phyloP scores from a whole-genome alignment of 2,113 vertebrate genomes.

The Cervus canadensis region DNA sequence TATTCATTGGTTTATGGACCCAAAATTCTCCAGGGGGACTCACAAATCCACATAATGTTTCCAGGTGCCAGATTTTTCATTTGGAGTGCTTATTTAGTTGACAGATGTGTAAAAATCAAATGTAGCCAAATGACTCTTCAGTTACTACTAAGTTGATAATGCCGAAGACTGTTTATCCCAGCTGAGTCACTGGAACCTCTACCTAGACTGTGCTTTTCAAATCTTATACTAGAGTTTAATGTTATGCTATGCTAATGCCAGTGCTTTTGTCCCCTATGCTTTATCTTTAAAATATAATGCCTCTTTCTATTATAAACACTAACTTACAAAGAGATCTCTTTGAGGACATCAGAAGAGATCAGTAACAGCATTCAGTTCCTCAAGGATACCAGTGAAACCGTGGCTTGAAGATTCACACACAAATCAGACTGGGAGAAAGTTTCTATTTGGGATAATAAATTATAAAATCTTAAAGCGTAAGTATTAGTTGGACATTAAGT shows the following conservation, averaged over 20 bases:
- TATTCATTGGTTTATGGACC: conserved; percentile 63
- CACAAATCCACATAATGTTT: conserved; percentile 64
- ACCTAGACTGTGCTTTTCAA: not conserved
- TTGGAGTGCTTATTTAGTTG: conserved; percentile 57
- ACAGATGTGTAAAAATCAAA: conserved; percentile 58
- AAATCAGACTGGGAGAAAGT: not conserved
- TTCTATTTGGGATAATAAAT: not conserved
- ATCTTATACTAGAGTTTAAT: not conserved
- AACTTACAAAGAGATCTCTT: not conserved
- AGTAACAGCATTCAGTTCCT: not conserved
- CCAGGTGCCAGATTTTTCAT: conserved; percentile 62
- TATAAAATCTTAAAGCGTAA: conserved; percentile 7
- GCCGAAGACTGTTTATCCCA: not conserved
- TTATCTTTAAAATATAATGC: not conserved
- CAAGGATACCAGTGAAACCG: not conserved
- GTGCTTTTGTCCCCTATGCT: not conserved
- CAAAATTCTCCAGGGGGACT: conserved; percentile 63
- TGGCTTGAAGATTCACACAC: not conserved
- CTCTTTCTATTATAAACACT: not conserved
- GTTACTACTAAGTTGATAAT: not conserved
- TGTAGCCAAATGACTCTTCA: conserved; percentile 47
- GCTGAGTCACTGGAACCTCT: not conserved
- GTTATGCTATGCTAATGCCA: not conserved
- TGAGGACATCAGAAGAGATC: not conserved
- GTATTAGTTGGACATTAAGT: not conserved